Evolutionary conservation across 2,113 vertebrate species (phyloP).

Genomic region (Apaloderma vittatum): DNA sequence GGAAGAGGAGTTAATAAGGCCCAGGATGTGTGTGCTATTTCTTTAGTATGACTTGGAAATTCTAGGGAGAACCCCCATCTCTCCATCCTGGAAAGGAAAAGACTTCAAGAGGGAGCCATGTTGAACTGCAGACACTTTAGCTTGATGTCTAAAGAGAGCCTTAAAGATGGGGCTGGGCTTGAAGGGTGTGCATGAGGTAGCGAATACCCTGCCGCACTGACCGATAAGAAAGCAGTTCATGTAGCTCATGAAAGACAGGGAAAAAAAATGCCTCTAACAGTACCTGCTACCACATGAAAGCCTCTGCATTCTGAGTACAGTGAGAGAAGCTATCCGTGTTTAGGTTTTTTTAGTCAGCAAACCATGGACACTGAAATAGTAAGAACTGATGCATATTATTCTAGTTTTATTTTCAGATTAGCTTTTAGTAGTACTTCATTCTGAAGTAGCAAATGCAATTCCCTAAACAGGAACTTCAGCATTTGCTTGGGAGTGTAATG

Average conservation of each 20-base stretch:
- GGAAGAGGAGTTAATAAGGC: neutral
- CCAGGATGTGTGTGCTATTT: neutral
- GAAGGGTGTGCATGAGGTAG: neutral
- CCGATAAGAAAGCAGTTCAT: rapidly evolving
- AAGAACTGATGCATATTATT: neutral
- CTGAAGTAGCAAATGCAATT: constrained; percentile 25
- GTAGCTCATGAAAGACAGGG: neutral
- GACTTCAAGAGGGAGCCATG: neutral
- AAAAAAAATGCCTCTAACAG: neutral
- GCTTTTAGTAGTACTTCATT: neutral
- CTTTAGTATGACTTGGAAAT: neutral
- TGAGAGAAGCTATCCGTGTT: neutral
- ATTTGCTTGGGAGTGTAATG: neutral
- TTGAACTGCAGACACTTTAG: neutral
- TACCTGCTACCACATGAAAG: neutral
- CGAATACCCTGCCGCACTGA: neutral
- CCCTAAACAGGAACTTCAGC: constrained; percentile 1
- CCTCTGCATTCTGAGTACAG: neutral
- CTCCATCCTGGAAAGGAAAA: neutral
- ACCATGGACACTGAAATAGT: neutral
- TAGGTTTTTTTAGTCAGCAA: neutral
- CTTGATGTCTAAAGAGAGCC: neutral
- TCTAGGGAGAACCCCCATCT: neutral
- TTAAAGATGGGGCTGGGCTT: neutral
- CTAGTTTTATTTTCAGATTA: constrained; percentile 4